Conservation (phyloP, 2,888 invertebrate species). For the Hyles lineata region DNA sequence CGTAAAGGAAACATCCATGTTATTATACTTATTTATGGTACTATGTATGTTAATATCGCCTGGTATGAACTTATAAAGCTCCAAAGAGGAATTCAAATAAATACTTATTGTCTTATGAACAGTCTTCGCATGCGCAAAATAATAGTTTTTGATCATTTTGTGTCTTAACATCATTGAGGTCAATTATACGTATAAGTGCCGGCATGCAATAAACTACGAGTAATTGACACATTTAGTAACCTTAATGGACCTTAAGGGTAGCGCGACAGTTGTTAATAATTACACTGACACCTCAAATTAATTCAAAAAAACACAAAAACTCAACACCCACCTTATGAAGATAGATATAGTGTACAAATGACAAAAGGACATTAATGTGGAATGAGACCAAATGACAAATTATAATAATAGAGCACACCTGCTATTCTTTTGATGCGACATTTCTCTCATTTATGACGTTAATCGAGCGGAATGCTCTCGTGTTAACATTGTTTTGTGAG, state of each 20-base stretch:
- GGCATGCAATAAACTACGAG: constrained; percentile 35
- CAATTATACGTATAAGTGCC: constrained; percentile 19
- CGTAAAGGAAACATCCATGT: constrained; percentile 16
- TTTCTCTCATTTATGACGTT: constrained; percentile 84
- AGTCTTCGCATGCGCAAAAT: constrained; percentile 3
- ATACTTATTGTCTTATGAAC: constrained; percentile 22
- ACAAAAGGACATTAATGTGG: constrained; percentile 69
- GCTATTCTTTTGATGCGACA: constrained; percentile 84
- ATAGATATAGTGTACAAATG: constrained; percentile 59
- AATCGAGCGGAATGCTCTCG: constrained; percentile 80
- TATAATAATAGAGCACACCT: constrained; percentile 82
- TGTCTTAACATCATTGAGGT: constrained; percentile 6
- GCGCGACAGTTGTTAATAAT: constrained; percentile 43
- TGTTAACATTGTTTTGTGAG: constrained; percentile 76
- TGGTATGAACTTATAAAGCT: constrained; percentile 18
- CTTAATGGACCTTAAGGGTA: constrained; percentile 42
- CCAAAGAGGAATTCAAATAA: constrained; percentile 9
- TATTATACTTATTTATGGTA: constrained; percentile 12
- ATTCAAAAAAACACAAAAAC: constrained; percentile 53
- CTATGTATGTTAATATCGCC: constrained; percentile 16
- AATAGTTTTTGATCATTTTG: constrained; percentile 17
- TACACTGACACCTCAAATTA: constrained; percentile 53
- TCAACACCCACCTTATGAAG: constrained; percentile 62
- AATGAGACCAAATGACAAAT: constrained; percentile 80
- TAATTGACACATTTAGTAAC: constrained; percentile 52